These are phyloP conservation scores for Sebastes umbrosus DNA, from an alignment of 2,797 vertebrate genomes.

Conservation along the genomic window DNA sequence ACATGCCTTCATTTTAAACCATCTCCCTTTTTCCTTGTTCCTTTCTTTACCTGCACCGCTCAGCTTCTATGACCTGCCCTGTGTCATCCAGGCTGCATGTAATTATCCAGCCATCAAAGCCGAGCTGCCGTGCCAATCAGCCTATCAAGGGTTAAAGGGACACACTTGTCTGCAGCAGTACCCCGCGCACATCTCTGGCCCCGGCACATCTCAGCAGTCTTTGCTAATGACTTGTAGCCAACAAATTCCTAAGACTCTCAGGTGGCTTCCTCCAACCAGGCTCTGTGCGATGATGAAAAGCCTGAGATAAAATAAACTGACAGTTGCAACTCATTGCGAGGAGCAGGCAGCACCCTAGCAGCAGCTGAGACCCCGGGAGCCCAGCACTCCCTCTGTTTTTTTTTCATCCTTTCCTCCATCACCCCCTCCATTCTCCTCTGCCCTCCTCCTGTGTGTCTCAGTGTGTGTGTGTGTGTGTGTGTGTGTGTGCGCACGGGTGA, in stretches of 20 bases:
- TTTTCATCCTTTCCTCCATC: constrained; percentile 71
- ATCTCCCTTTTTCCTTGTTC: constrained; percentile 22
- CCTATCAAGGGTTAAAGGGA: constrained; percentile 77
- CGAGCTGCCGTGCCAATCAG: constrained; percentile 64
- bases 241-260: constrained; percentile 94
- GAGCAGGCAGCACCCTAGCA: constrained; percentile 92
- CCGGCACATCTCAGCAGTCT: constrained; percentile 77
- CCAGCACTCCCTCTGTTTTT: constrained; percentile 67
- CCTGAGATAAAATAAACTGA: constrained; percentile 98
- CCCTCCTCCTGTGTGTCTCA: constrained; percentile 65
- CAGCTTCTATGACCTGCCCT: constrained; percentile 44
- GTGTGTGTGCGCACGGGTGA: constrained; percentile 31
- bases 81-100: constrained; percentile 65
- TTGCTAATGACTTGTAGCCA: constrained; percentile 98
- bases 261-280: constrained; percentile 94
- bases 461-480: constrained; percentile 34
- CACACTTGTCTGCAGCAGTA: constrained; percentile 82
- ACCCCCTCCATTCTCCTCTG: constrained; percentile 82
- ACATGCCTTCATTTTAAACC: constrained; percentile 31
- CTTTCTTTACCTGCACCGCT: constrained; percentile 40
- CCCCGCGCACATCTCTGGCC: constrained; percentile 84
- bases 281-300: constrained; percentile 98
- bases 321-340: constrained; percentile 97
- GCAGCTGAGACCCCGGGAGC: constrained; percentile 95
- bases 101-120: constrained; percentile 74